phyloP scores from a whole-genome alignment of 2,888 invertebrate genomes.

The Rotaria sp. region DNA sequence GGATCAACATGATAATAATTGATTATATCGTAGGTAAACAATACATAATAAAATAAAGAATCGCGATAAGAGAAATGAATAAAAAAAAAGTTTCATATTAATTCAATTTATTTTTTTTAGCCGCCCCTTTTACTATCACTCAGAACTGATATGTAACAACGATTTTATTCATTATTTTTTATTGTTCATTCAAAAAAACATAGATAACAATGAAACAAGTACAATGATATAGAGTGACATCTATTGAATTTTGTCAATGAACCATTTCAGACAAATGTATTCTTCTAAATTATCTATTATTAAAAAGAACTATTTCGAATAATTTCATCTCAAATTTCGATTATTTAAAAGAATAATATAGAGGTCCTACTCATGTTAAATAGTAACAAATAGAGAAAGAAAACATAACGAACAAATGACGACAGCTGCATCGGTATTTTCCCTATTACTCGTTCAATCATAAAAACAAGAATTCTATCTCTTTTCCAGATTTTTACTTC shows the following conservation, averaged over 20 bases:
- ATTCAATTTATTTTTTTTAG: too few species aligned
- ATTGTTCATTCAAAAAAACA: too few species aligned
- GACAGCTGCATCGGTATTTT: background rate
- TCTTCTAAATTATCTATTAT: background rate
- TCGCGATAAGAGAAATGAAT: too few species aligned
- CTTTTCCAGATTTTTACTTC: background rate
- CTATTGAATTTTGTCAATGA: background rate
- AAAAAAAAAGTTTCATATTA: too few species aligned
- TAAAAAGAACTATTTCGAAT: background rate
- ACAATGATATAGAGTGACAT: background rate
- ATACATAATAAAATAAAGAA: too few species aligned
- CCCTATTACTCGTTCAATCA: background rate
- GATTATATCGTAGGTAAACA: too few species aligned
- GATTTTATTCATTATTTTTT: too few species aligned
- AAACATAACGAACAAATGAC: background rate
- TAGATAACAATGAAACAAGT: too few species aligned
- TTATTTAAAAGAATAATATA: background rate
- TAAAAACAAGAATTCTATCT: background rate
- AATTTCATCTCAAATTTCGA: background rate
- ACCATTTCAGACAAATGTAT: background rate
- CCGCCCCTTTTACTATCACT: too few species aligned
- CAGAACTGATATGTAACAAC: too few species aligned
- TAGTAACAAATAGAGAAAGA: background rate
- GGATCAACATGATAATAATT: too few species aligned
- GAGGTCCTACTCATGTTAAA: background rate